These are phyloP conservation scores for Microcebus ravelobensis DNA, from an alignment of 2,113 vertebrate species.

Conservation along the genomic window DNA sequence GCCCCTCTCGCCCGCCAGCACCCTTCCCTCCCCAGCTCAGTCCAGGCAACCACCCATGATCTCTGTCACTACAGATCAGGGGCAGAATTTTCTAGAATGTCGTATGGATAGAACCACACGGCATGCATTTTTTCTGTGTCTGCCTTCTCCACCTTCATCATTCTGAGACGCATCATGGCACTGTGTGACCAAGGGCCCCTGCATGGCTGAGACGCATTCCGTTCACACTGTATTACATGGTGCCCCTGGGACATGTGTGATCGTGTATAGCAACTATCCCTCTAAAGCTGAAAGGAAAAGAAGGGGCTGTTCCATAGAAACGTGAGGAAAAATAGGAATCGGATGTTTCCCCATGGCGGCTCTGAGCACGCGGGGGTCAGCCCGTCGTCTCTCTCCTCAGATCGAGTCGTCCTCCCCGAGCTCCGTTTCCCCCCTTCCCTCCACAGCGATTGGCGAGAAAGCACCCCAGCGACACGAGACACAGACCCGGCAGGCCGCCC, in stretches of 20 bases:
- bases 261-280: neutral
- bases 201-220: neutral
- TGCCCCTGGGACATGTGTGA: neutral
- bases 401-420: neutral
- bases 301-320: neutral
- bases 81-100: neutral
- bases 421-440: neutral
- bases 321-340: neutral
- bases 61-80: neutral
- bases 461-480: too few species aligned
- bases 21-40: too few species aligned
- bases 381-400: neutral
- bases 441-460: too few species aligned
- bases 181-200: neutral
- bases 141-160: neutral
- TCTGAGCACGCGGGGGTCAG: neutral
- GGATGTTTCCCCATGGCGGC: neutral
- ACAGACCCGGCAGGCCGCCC: too few species aligned
- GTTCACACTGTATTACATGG: neutral
- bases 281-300: neutral
- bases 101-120: too few species aligned
- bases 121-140: neutral
- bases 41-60: too few species aligned
- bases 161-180: neutral
- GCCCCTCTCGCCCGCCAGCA: fast-evolving